Evolutionary conservation across 2,113 vertebrate genomes (phyloP).

Genomic region (Colius striatus): DNA sequence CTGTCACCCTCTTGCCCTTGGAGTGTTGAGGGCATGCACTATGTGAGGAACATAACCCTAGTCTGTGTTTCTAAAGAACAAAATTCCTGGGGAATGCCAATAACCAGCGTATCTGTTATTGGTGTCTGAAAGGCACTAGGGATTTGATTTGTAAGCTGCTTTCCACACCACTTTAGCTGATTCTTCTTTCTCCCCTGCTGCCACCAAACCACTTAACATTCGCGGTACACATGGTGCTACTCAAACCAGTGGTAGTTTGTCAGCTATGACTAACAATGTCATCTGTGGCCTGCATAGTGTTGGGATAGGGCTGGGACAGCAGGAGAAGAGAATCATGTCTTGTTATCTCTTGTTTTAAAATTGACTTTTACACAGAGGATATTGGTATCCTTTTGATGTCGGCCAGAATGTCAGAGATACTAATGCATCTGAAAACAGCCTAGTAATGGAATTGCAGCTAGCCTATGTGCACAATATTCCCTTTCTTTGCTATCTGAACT

Average conservation of each 20-base stretch:
- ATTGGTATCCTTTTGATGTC: not conserved
- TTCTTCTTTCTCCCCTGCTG: not conserved
- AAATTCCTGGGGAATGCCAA: not conserved
- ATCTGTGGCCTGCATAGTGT: not conserved
- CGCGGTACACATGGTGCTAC: not conserved
- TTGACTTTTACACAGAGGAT: not conserved
- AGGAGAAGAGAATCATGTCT: not conserved
- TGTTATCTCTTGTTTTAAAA: not conserved
- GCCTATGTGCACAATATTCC: not conserved
- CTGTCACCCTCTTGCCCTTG: not conserved
- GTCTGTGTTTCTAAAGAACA: not conserved
- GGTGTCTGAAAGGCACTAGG: not conserved
- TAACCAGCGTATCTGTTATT: not conserved
- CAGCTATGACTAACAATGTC: not conserved
- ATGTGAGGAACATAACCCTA: not conserved
- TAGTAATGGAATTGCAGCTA: not conserved
- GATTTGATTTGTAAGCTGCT: not conserved
- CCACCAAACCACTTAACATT: slow-evolving; percentile 26
- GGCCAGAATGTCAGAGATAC: not conserved
- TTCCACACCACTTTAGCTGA: not conserved
- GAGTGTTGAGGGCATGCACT: not conserved
- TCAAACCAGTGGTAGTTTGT: slow-evolving; percentile 23
- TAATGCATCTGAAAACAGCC: not conserved
- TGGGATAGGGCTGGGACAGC: not conserved
- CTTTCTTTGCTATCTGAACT: not conserved